Base-by-base conservation (phyloP, 2,797 vertebrate species). In the Rhabdomys pumilio region DNA sequence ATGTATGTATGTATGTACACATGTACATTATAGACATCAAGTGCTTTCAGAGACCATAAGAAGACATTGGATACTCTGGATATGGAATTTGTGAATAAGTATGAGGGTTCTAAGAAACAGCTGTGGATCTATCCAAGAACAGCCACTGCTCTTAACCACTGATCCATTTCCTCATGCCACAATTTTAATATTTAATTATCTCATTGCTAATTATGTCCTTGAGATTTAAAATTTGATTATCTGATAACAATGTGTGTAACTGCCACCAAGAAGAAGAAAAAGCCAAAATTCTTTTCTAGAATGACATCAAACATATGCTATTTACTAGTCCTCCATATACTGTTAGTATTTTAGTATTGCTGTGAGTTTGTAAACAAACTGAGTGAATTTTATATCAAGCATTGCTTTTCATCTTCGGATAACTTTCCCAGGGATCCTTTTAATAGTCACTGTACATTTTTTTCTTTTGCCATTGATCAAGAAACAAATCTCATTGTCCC, bases 401-500 rank as follows among this genome's bases (percentile, higher is more conserved):
- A 73, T 44, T 50, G 24, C 57, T 88, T 95, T 93, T 81, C 24
- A 12, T 38, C 29, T 90, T 94, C 5, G 31, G 47, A 53, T 47
- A 34, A 59, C 44, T 88, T 69, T 91, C 1, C 12, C 50, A 55
- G 20, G 24, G 20, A 61, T 69, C 53, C 38, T 84, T 80, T 84
- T 89, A 59, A 4, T 75, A 22, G 65, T 44, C 80, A 89, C 85
- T 87, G 12, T 89, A 82, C 24, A 88, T 53, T 50, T 94, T 96
- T 84, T 38, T 11, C 91, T 97, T 89, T 47, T 24, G 75, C 55
- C 84, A 93, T 91, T 91, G 88, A 95, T 75, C 44, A 94, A 84
- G 73, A 94, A 77, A 83, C 20, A 92, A 80, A 77, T 92, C 55
- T 94, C 89, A 92, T 85, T 83, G 93, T 95, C 79, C 73, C 38